Conservation (phyloP, 64 coral and sea anemone genomes). For the Stichodactyla mertensii region DNA sequence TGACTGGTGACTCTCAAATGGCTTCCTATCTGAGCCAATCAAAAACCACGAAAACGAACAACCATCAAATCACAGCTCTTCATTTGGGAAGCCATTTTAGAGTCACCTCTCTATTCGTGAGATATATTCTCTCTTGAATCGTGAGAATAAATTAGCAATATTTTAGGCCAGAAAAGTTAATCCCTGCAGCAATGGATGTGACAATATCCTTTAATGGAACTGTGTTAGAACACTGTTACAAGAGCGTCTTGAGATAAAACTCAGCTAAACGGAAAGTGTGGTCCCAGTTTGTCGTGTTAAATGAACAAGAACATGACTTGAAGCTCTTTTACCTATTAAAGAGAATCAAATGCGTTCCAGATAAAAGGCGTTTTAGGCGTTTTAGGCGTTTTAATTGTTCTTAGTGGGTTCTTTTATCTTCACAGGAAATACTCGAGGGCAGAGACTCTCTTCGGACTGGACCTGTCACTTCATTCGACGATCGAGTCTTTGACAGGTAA, state of each 20-base stretch:
- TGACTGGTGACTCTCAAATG: neutral
- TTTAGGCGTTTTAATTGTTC: neutral
- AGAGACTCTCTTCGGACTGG: slow-evolving; percentile 77
- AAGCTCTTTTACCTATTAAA: neutral
- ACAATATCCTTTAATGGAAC: too few species aligned
- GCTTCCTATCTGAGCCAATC: neutral
- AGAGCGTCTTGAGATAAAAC: neutral
- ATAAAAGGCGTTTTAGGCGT: neutral
- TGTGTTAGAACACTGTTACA: too few species aligned
- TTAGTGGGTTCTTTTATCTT: neutral
- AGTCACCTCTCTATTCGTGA: too few species aligned
- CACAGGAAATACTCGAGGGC: slow-evolving; percentile 82
- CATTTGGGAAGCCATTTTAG: neutral
- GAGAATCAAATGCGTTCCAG: too few species aligned
- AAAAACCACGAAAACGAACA: neutral
- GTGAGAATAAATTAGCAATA: too few species aligned
- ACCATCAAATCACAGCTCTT: neutral
- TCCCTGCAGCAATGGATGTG: too few species aligned
- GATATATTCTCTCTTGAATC: too few species aligned
- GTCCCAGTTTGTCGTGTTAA: neutral
- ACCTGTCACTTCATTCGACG: slow-evolving; percentile 58
- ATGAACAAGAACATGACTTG: neutral
- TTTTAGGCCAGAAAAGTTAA: too few species aligned
- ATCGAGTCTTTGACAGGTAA: slow-evolving; percentile 92
- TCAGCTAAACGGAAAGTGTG: neutral